phyloP scores from a whole-genome alignment of 2,888 invertebrate genomes.

The Troilus luridus region DNA sequence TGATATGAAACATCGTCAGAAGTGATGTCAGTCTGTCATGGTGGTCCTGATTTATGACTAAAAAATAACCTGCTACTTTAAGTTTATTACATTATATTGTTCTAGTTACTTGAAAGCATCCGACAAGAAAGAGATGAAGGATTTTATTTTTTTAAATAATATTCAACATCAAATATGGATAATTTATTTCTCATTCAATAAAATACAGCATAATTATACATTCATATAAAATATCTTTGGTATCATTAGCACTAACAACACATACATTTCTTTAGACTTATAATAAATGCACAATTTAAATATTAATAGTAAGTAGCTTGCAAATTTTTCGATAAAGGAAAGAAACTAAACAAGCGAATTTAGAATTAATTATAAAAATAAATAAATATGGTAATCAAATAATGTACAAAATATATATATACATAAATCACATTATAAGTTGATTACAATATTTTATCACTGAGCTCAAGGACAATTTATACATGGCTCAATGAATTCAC shows the following conservation, averaged over 20 bases:
- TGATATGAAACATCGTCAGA: not conserved
- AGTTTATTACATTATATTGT: not conserved
- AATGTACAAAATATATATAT: conserved; percentile 58
- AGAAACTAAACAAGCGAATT: conserved; percentile 39
- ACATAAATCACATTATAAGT: conserved; percentile 54
- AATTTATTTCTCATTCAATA: conserved; percentile 55
- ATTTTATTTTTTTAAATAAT: conserved; percentile 11
- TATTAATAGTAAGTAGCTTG: conserved; percentile 58
- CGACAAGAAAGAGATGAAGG: not conserved
- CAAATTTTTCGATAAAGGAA: not conserved
- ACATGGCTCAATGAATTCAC: conserved; percentile 3
- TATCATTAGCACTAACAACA: conserved; percentile 62
- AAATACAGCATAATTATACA: conserved; percentile 60
- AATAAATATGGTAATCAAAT: conserved; percentile 60
- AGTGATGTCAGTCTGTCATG: not conserved
- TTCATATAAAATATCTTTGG: conserved; percentile 64
- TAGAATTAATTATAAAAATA: conserved; percentile 55
- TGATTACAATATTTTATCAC: conserved; percentile 36
- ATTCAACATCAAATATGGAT: conserved; percentile 56
- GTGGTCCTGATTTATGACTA: not conserved
- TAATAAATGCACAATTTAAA: conserved; percentile 57
- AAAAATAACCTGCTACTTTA: not conserved
- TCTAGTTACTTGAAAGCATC: not conserved
- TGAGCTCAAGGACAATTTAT: not conserved
- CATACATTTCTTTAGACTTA: conserved; percentile 55